phyloP scores from a whole-genome alignment of 92 coral and sea anemone genomes.

The Siderastrea siderea region DNA sequence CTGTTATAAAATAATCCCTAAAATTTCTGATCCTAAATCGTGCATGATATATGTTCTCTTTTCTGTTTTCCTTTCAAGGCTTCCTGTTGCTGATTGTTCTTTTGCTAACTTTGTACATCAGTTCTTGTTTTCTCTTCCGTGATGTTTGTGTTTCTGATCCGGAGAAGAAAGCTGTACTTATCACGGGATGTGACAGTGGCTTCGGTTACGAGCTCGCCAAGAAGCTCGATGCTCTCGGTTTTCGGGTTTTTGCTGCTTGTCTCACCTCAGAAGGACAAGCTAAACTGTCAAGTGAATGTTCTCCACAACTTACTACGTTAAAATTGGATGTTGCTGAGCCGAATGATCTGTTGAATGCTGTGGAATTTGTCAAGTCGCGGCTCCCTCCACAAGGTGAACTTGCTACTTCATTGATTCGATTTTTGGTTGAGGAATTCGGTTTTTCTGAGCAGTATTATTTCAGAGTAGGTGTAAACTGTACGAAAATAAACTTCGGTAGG shows the following conservation, averaged over 20 bases:
- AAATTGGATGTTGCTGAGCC: constrained; percentile 71
- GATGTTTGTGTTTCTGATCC: constrained; percentile 59
- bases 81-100: constrained; percentile 1
- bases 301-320: constrained; percentile 67
- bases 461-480: too few species aligned
- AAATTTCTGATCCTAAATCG: too few species aligned
- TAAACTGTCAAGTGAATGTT: constrained; percentile 58
- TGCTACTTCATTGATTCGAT: too few species aligned
- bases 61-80: constrained; percentile 8
- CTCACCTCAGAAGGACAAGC: constrained; percentile 70
- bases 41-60: too few species aligned
- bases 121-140: constrained; percentile 30
- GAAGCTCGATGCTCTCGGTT: constrained; percentile 68
- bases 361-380: constrained; percentile 44
- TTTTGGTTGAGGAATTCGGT: background rate
- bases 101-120: constrained; percentile 26
- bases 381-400: constrained; percentile 35
- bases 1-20: too few species aligned
- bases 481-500: too few species aligned
- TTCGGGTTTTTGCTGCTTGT: constrained; percentile 84
- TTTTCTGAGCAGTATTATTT: too few species aligned
- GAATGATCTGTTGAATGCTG: constrained; percentile 59
- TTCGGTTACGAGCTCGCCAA: constrained; percentile 81
- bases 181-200: constrained; percentile 89
- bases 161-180: constrained; percentile 70